Evolutionary conservation across 2,113 vertebrate species (phyloP), one percentile per base, ranked within the genome.

Genomic region (Forbesichthys papilliferus): DNA sequence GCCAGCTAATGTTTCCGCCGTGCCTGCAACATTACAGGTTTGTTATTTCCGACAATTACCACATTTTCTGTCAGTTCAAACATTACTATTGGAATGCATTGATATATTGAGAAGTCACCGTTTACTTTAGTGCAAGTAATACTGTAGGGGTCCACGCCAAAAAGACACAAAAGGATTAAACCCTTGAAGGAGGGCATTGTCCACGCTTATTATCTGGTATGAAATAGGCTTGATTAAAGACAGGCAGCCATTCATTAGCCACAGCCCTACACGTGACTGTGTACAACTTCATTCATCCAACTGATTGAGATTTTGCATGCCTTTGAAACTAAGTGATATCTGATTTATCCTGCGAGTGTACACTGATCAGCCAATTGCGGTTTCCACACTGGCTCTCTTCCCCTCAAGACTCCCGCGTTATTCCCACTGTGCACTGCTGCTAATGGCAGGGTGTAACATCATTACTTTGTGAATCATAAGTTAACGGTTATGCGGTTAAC

Each of bases 201-300:
- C 86, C 80, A 84, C 70, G 75, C 70, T 88, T 78, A 92, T 92
- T 88, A 92, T 84, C 66, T 82, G 82, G 72, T 89, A 85, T 91
- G 86, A 91, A 91, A 93, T 89, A 82, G 85, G 88, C 92, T 92
- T 93, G 89, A 91, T 91, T 90, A 91, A 89, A 84, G 68, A 69
- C 68, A 84, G 78, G 79, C 51, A 75, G 65, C 81, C 79, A 74
- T 70, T 89, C 70, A 74, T 88, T 85, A 89, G 71, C 59, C 56
- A 64, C 81, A 71, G 56, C 60, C 63, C 73, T 73, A 51, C 54
- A 8, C 64, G 48, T 54, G 64, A 54, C 74, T 48, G 48, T 79
- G 74, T 64, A 68, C 69, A 56, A 69, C 74, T 80, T 75, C 60
- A 73, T 73, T 68, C 64, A 47, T 74, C 69, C 68, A 61, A 79